phyloP scores from a whole-genome alignment of 2,888 invertebrate species.

The Candidula unifasciata region DNA sequence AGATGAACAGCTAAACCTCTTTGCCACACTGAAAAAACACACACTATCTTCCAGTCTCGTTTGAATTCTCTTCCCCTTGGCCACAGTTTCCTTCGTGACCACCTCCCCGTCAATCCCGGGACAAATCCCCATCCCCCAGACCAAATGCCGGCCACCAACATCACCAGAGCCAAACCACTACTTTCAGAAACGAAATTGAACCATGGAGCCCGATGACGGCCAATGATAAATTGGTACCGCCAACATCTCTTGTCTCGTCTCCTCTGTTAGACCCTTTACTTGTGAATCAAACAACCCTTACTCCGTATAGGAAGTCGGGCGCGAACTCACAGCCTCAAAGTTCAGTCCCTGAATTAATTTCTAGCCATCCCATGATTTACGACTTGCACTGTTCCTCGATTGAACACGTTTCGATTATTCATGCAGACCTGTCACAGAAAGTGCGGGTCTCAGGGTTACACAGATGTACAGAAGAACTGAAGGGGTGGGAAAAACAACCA shows the following conservation, averaged over 20 bases:
- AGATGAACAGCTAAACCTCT: too few relatives aligned
- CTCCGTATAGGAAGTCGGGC: slow-evolving; percentile 37
- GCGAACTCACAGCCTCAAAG: slow-evolving; percentile 19
- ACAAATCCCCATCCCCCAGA: neutral
- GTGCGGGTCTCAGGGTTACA: neutral
- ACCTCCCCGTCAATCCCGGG: neutral
- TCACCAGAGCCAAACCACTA: neutral
- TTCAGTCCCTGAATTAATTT: slow-evolving; percentile 39
- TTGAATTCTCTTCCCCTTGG: neutral
- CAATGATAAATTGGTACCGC: slow-evolving; percentile 40
- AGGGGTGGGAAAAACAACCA: neutral
- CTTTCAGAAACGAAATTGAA: slow-evolving; percentile 29
- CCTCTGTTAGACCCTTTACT: slow-evolving; percentile 29
- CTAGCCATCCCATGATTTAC: slow-evolving; percentile 33
- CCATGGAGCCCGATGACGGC: slow-evolving; percentile 26
- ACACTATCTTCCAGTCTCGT: neutral
- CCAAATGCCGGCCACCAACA: neutral
- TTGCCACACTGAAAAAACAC: too few relatives aligned
- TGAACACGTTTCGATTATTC: slow-evolving; percentile 40
- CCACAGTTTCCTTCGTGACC: neutral
- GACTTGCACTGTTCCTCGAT: slow-evolving; percentile 26
- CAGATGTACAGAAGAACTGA: neutral
- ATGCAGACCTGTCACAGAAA: slow-evolving; percentile 34
- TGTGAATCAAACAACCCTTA: slow-evolving; percentile 40
- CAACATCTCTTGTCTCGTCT: slow-evolving; percentile 34